Evolutionary conservation across 2,113 vertebrate genomes (phyloP).

Genomic region (Loxodonta africana): DNA sequence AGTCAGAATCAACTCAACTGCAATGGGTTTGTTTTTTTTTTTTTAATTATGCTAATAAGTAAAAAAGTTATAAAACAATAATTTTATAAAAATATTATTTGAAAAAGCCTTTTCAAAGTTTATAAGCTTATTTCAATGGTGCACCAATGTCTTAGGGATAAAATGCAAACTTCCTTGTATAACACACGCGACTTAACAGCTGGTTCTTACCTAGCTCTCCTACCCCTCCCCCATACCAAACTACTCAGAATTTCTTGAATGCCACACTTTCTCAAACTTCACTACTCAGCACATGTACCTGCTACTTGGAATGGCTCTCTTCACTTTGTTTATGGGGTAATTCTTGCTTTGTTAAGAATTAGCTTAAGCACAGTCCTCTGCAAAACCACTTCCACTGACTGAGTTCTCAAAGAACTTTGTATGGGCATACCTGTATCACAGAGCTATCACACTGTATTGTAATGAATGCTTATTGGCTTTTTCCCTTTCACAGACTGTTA

Average conservation of each 20-base stretch:
- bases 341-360: not conserved
- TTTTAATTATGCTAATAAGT: not conserved
- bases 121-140: not conserved
- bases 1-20: too few species aligned
- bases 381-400: not conserved
- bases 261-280: not conserved
- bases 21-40: not conserved
- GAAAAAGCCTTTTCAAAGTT: not conserved
- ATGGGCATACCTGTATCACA: not conserved
- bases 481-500: not conserved
- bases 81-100: slow-evolving; percentile 4
- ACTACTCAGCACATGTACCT: not conserved
- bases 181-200: not conserved
- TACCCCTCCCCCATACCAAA: not conserved
- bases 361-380: not conserved
- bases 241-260: not conserved
- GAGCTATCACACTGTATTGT: not conserved
- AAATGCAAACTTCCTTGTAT: not conserved
- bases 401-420: not conserved
- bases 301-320: not conserved
- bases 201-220: not conserved
- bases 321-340: not conserved
- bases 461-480: not conserved
- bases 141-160: not conserved
- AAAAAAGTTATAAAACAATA: not conserved